These are phyloP conservation scores for Drosophila rufa DNA, from an alignment of 1,140 invertebrate genomes.

Conservation along the genomic window DNA sequence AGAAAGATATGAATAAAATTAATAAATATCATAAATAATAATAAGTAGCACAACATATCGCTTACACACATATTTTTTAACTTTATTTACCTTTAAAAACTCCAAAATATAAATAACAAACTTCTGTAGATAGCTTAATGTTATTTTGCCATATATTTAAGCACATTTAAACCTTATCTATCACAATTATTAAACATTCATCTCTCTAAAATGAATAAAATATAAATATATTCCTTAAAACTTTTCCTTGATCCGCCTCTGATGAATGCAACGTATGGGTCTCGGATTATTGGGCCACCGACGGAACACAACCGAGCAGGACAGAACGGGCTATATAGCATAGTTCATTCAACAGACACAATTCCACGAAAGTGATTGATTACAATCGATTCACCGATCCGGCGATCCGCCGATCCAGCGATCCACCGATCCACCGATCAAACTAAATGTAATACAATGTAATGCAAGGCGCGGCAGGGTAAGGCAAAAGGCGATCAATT, in stretches of 20 bases:
- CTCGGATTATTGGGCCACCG: slow-evolving; percentile 48
- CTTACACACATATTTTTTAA: too few species aligned
- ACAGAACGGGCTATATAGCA: slow-evolving; percentile 31
- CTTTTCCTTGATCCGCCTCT: neutral
- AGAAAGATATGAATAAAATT: neutral
- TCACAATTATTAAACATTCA: too few species aligned
- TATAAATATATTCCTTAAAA: too few species aligned
- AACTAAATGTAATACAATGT: slow-evolving; percentile 46
- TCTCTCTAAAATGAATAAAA: neutral
- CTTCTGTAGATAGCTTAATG: neutral
- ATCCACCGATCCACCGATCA: slow-evolving; percentile 27
- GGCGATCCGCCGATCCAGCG: slow-evolving; percentile 12
- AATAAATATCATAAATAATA: too few species aligned
- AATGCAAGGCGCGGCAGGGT: slow-evolving; percentile 50
- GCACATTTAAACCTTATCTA: neutral
- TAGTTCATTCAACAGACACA: slow-evolving; percentile 70
- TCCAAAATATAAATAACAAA: too few species aligned
- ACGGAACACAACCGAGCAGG: slow-evolving; percentile 3
- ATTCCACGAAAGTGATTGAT: slow-evolving; percentile 83
- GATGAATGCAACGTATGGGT: slow-evolving; percentile 19
- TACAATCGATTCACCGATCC: slow-evolving; percentile 64
- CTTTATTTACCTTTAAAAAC: too few species aligned
- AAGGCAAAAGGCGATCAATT: slow-evolving; percentile 75
- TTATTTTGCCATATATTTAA: neutral
- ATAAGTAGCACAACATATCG: too few species aligned